Conservation (phyloP, 2,113 vertebrate species). For the Diphyllodes magnificus region DNA sequence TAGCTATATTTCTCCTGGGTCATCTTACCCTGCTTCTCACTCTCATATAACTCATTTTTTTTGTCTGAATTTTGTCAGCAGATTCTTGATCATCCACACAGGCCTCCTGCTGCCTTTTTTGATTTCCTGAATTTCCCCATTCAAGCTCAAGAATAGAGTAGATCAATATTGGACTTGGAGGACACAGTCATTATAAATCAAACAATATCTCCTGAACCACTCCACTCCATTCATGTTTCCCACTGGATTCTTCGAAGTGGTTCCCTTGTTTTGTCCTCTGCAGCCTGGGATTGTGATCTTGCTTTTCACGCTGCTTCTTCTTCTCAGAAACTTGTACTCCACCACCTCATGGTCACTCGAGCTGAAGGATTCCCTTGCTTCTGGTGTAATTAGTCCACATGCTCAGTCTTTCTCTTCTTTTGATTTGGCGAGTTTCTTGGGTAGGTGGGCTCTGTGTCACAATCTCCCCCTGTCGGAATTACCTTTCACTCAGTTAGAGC, state of each 20-base stretch:
- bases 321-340: not conserved
- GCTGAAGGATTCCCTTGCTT: not conserved
- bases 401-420: not conserved
- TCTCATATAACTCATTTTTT: not conserved
- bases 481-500: fast-evolving
- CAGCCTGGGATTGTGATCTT: not conserved
- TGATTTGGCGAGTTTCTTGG: not conserved
- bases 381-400: not conserved
- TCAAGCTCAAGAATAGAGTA: not conserved
- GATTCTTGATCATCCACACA: not conserved
- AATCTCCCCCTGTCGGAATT: not conserved
- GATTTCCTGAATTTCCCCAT: not conserved
- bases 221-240: not conserved
- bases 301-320: not conserved
- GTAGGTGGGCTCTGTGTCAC: not conserved
- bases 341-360: not conserved
- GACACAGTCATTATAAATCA: fast-evolving
- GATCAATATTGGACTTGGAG: not conserved
- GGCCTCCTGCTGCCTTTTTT: not conserved
- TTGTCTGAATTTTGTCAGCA: not conserved
- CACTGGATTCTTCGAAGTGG: not conserved
- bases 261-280: not conserved
- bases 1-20: not conserved
- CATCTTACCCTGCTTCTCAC: not conserved
- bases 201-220: not conserved